Conservation (phyloP, 2,888 invertebrate species). For the Eurois occulta region DNA sequence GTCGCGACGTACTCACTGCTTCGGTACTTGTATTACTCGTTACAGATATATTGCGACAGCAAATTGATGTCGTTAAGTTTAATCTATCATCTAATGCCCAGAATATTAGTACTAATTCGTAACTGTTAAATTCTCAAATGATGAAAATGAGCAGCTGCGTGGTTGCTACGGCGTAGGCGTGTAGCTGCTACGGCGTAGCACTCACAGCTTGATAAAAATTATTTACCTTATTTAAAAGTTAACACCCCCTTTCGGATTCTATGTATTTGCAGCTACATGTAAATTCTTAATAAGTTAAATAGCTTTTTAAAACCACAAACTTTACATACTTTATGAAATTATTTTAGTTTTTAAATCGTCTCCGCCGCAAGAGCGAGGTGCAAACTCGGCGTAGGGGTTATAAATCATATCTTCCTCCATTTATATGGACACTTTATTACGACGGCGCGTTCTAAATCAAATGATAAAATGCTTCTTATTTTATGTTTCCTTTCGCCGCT, state of each 20-base stretch:
- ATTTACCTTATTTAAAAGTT: neutral
- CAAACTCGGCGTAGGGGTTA: constrained; percentile 83
- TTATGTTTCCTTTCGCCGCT: constrained; percentile 86
- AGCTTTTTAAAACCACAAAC: constrained; percentile 9
- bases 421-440: constrained; percentile 90
- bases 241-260: no score
- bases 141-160: constrained; percentile 15
- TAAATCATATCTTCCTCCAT: constrained; percentile 89
- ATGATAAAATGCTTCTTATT: constrained; percentile 90
- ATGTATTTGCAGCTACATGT: no score
- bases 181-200: constrained; percentile 36
- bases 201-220: neutral
- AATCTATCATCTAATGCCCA: constrained; percentile 62
- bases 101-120: constrained; percentile 44
- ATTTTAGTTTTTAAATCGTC: constrained; percentile 79
- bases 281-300: neutral
- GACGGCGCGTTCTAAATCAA: constrained; percentile 89
- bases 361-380: constrained; percentile 78
- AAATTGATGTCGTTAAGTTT: constrained; percentile 67
- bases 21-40: constrained; percentile 54
- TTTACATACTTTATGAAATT: constrained; percentile 47
- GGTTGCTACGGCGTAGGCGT: constrained; percentile 37
- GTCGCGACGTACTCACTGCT: constrained; percentile 63
- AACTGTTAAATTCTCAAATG: constrained; percentile 35
- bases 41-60: constrained; percentile 66